Evolutionary conservation across 2,888 invertebrate genomes (phyloP).

Genomic region (Tenthredo notha): DNA sequence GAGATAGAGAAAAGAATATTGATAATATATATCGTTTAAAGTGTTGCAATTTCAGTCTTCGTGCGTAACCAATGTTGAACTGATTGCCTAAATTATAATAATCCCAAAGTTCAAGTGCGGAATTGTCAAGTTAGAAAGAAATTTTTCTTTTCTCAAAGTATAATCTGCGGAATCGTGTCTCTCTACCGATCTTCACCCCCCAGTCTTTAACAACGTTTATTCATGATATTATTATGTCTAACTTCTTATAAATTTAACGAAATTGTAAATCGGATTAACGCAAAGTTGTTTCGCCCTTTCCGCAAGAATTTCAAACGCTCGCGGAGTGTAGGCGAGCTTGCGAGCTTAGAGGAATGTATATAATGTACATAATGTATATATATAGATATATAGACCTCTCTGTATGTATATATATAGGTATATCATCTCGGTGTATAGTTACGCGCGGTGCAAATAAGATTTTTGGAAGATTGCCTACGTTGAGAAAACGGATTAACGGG

Average conservation of each 20-base stretch:
- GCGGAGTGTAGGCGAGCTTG: background rate
- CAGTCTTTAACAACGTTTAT: background rate
- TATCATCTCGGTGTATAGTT: slow-evolving; percentile 33
- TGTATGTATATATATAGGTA: slow-evolving; percentile 4
- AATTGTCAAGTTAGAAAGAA: background rate
- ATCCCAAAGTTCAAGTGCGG: background rate
- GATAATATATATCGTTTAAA: background rate
- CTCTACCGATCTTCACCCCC: background rate
- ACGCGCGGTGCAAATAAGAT: slow-evolving; percentile 42
- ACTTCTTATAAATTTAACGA: slow-evolving; percentile 21
- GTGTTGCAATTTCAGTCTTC: too few relatives aligned
- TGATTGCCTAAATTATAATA: background rate
- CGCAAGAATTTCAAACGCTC: slow-evolving; percentile 21
- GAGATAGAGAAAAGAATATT: background rate
- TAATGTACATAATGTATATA: background rate
- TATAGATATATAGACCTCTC: background rate
- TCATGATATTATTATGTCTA: slow-evolving; percentile 1
- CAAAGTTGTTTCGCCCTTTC: background rate
- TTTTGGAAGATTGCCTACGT: slow-evolving; percentile 52
- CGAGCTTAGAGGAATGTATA: slow-evolving; percentile 8
- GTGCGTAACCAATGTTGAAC: background rate
- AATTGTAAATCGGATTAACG: slow-evolving; percentile 39
- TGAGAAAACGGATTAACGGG: slow-evolving; percentile 49
- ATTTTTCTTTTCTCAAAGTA: background rate
- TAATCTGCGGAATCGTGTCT: background rate